Percentiles rank a stretch among this genome's conserved stretches.
Conservation (phyloP, 2,113 vertebrate species). For the Pagrus major region DNA sequence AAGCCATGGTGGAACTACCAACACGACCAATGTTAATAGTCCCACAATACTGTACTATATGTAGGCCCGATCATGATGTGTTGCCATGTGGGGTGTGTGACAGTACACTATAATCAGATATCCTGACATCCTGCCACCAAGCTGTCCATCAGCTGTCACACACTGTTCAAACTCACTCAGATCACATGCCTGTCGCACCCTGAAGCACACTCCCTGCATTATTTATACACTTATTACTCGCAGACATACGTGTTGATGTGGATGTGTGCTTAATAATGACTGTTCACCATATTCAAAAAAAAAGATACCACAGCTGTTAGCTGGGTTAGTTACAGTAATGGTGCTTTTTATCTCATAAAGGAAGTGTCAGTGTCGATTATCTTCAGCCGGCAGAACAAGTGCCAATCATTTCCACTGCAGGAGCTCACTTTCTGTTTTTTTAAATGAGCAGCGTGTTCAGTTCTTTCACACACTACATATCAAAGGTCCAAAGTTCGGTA, state of each 20-base stretch:
- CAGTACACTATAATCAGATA: neutral
- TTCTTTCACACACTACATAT: too few species aligned
- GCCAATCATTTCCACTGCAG: neutral
- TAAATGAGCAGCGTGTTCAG: neutral
- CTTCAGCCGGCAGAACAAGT: neutral
- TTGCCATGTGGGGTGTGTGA: neutral
- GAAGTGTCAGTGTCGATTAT: neutral
- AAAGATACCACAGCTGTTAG: neutral
- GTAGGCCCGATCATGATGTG: too few species aligned
- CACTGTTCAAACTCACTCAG: neutral
- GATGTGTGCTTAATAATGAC: neutral
- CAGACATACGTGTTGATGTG: neutral
- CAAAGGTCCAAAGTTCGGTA: neutral
- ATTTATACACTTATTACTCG: neutral
- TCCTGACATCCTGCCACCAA: neutral
- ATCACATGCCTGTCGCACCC: neutral
- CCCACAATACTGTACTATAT: too few species aligned
- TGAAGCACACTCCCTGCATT: neutral
- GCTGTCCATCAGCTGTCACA: neutral
- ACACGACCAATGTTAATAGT: too few species aligned
- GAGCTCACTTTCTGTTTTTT: neutral
- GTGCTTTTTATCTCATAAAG: neutral
- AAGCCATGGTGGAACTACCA: too few species aligned
- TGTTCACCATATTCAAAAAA: neutral
- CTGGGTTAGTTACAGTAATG: neutral